Evolutionary conservation across 2,113 vertebrate species (phyloP).

Genomic region (Mellivora capensis): DNA sequence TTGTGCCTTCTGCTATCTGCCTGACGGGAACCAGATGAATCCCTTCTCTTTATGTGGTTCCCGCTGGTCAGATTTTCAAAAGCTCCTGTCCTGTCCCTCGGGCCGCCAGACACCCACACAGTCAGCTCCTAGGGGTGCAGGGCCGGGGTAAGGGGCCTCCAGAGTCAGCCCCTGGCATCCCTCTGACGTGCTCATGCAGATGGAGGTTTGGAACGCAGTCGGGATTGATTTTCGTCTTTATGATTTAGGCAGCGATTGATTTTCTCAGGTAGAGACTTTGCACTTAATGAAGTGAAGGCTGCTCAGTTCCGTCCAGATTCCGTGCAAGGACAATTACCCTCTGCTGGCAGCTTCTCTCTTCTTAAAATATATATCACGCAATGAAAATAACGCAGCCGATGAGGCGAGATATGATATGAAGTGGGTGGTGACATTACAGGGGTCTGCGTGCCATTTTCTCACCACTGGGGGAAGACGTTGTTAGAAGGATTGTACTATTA

Average conservation of each 20-base stretch:
- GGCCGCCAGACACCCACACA: no score
- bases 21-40: fast-evolving
- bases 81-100: not conserved
- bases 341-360: conserved; percentile 43
- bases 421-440: not conserved
- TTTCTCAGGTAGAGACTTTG: conserved; percentile 59
- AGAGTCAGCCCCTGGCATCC: not conserved
- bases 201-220: not conserved
- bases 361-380: not conserved
- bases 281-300: conserved; percentile 56
- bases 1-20: not conserved
- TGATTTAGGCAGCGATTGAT: conserved; percentile 64
- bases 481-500: not conserved
- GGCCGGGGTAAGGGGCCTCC: not conserved
- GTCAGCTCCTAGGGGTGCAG: fast-evolving
- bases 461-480: not conserved
- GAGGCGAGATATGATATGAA: not conserved
- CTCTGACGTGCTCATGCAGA: fast-evolving
- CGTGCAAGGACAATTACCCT: conserved; percentile 57
- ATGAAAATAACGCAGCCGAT: not conserved
- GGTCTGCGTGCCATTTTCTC: not conserved
- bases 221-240: conserved; percentile 64
- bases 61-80: not conserved
- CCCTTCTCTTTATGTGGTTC: fast-evolving
- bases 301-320: not conserved